These are phyloP conservation scores for Enchytraeus crypticus DNA, from an alignment of 2,888 invertebrate species.

Conservation along the genomic window DNA sequence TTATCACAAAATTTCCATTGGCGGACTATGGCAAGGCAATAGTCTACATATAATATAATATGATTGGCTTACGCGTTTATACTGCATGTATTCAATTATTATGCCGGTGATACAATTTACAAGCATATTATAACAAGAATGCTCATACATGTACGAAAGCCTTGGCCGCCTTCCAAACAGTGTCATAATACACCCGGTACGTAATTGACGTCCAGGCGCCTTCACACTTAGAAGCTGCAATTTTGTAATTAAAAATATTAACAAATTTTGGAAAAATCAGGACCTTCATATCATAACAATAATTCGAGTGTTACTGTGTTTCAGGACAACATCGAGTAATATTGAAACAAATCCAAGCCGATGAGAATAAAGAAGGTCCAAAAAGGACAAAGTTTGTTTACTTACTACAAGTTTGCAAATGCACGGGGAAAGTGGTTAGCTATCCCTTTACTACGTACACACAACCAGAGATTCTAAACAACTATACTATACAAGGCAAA, in stretches of 20 bases:
- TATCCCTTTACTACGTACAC: no score
- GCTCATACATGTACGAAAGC: conserved; percentile 16
- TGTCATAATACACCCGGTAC: conserved; percentile 10
- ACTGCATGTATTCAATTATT: no score
- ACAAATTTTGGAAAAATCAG: neutral
- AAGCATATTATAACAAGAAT: no score
- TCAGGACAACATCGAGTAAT: no score
- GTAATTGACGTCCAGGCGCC: conserved; percentile 7
- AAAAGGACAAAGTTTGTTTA: neutral
- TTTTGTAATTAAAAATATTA: neutral
- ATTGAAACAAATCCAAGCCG: neutral
- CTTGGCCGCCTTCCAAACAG: conserved; percentile 12
- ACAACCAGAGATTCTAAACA: no score
- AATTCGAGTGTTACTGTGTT: no score
- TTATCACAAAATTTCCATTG: no score
- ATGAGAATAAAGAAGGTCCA: neutral
- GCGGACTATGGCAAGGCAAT: no score
- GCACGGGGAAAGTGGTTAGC: neutral
- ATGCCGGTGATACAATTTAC: no score
- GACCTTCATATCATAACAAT: neutral
- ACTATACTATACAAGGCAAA: no score
- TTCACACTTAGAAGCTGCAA: conserved; percentile 10
- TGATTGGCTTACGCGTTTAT: no score
- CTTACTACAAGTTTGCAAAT: neutral
- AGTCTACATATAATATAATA: no score